Base-by-base conservation (phyloP, 2,888 invertebrate genomes). In the Piscicola geometra region DNA sequence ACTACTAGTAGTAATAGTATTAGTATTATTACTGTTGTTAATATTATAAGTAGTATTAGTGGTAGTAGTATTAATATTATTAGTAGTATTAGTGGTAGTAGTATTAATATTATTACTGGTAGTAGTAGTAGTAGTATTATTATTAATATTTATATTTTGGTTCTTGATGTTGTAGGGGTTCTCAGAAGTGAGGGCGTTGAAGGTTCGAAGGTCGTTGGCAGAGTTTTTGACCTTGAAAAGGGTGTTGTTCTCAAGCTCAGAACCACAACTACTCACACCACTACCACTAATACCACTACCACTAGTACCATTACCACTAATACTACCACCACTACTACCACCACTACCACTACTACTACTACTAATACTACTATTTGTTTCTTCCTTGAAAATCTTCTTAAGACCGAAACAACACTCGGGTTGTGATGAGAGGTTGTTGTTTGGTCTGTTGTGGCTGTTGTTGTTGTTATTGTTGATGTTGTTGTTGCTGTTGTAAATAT, bases 391-490 rank as follows among this genome's bases (percentile, higher is more conserved):
- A 5, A 32, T 30, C n/a, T 67, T 35, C 33, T 35, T 67, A 67
- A 35, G 3, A 30, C 21, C 33, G n/a, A 35, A 67, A 32, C 18
- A 32, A n/a, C 2, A 21, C 21, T 35, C 67, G 2, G 9, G n/a
- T n/a, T 64, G 64, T 25, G 64, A 18, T 25, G 30, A 64, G 30
- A 25, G 25, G 64, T 64, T 64, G 21, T 64, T 64, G 33, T 67
- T 9, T 18, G 21, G 18, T 15, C 28, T 35, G 67, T 67, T 67
- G 2, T 5, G 2, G 67, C 32, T 67, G 21, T 32, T 30, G 33
- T 67, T 15, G 33, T 15, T 67, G 33, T 3, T 32, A n/a, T 67
- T 67, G 33, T 64, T 64, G 64, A 25, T 18, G 64, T 64, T 64
- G n/a, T 9, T n/a, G 12, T 9, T 21, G 12, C 15, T 18, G n/a